Evolutionary conservation across 2,113 vertebrate species (phyloP).

Genomic region (Dromaius novaehollandiae): DNA sequence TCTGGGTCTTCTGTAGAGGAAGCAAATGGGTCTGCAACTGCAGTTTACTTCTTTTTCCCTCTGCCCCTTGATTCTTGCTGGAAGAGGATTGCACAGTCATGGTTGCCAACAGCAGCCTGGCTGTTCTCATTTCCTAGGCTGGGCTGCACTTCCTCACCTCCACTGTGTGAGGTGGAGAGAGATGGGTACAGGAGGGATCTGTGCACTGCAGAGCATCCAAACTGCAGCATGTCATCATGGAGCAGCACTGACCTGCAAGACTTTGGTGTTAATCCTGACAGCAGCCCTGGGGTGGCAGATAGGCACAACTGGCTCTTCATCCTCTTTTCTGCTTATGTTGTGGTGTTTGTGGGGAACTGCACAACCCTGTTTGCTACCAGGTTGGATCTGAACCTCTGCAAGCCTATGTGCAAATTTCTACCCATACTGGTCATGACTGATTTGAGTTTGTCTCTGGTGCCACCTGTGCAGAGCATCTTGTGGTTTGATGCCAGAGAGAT

Average conservation of each 20-base stretch:
- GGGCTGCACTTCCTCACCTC: neutral
- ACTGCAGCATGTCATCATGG: too few relatives aligned
- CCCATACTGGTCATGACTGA: neutral
- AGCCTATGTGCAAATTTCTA: neutral
- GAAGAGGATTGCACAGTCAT: neutral
- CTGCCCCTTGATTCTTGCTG: neutral
- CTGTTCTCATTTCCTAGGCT: neutral
- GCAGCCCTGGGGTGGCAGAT: neutral
- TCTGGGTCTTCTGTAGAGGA: too few relatives aligned
- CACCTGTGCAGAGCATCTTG: conserved; percentile 15
- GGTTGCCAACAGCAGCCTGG: neutral
- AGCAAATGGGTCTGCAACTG: too few relatives aligned
- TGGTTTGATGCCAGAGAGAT: conserved; percentile 2
- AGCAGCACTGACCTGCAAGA: neutral
- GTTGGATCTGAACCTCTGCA: neutral
- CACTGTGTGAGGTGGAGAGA: neutral
- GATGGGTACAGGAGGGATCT: neutral
- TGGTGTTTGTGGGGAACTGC: neutral
- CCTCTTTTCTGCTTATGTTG: neutral
- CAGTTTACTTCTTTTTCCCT: too few relatives aligned
- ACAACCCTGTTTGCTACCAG: neutral
- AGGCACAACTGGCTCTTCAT: neutral
- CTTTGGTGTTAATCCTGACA: neutral
- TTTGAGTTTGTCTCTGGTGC: neutral
- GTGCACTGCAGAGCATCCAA: neutral